These are phyloP conservation scores for Lepus europaeus DNA, from an alignment of 2,113 vertebrate species.

Conservation along the genomic window DNA sequence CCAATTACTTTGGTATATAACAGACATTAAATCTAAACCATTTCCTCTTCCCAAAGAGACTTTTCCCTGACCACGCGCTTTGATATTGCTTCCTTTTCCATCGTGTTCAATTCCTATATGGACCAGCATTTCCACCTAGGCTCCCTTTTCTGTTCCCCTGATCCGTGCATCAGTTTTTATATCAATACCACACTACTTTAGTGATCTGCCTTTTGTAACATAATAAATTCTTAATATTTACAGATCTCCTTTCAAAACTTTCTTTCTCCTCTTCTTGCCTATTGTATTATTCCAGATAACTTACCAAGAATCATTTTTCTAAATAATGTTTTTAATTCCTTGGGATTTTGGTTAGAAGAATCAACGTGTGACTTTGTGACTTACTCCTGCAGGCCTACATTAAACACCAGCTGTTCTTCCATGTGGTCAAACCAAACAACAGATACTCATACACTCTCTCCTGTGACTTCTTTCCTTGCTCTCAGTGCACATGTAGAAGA, in stretches of 20 bases:
- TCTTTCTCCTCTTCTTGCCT: neutral
- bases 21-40: neutral
- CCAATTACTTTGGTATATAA: neutral
- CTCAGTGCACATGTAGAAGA: neutral
- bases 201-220: neutral
- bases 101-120: neutral
- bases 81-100: neutral
- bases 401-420: neutral
- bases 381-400: neutral
- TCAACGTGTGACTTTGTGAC: neutral
- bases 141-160: neutral
- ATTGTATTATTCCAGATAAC: neutral
- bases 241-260: neutral
- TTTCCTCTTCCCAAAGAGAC: too few species aligned
- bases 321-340: neutral
- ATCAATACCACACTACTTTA: neutral
- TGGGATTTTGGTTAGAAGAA: neutral
- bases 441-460: too few species aligned
- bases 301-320: slow-evolving; percentile 7
- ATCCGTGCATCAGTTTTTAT: neutral
- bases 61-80: neutral
- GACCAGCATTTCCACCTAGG: neutral
- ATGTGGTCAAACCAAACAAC: neutral
- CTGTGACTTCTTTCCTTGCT: neutral
- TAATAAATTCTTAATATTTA: neutral